Evolutionary conservation across 2,113 vertebrate genomes (phyloP), one percentile per base, ranked within the genome.

Genomic region (Ginglymostoma cirratum): DNA sequence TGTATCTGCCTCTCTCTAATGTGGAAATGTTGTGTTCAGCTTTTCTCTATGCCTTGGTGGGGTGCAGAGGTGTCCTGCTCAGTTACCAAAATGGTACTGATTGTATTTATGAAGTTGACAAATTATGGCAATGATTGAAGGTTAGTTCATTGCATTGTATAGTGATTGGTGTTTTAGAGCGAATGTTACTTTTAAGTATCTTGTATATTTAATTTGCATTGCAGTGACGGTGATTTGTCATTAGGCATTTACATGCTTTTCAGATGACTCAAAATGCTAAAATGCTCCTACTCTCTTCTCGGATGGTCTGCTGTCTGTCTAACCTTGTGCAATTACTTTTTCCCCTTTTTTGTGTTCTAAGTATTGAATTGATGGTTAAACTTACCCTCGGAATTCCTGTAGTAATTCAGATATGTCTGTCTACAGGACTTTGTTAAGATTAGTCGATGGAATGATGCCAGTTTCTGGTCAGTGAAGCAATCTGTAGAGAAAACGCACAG

Each of bases 401-500:
- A 52, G 42, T 95, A 76, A 95, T 72, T 72, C 30, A 30, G 27
- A 72, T 45, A 72, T 72, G 92, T 95, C n/a, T 95, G 67, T 34
- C 96, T 96, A 96, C 96, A 99, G 99, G 99, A 99, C 97, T 99
- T 99, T 98, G 98, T 99, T 95, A 99, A 99, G 97, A 99, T 99
- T 97, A 99, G 98, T 0, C 98, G 97, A 96, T 99, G 99, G 99
- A 99, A 99, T 93, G 99, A 99, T 30, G 98, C 99, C 96, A 99
- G 98, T 96, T 99, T 99, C 97, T 99, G 99, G 99, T 98, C 99
- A 96, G 98, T 99, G 96, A 99, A 99, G 93, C 98, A 99, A 0
- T 99, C 99, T 0, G 99, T 99, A 97, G 98, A 99, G 96, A 99
- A 99, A 97, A 99, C 99, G 23, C 99, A 99, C 97, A 98, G 99